Percentiles rank a stretch among this genome's conserved stretches.
Conservation (phyloP, 2,113 vertebrate genomes). For the Trematomus loennbergii region DNA sequence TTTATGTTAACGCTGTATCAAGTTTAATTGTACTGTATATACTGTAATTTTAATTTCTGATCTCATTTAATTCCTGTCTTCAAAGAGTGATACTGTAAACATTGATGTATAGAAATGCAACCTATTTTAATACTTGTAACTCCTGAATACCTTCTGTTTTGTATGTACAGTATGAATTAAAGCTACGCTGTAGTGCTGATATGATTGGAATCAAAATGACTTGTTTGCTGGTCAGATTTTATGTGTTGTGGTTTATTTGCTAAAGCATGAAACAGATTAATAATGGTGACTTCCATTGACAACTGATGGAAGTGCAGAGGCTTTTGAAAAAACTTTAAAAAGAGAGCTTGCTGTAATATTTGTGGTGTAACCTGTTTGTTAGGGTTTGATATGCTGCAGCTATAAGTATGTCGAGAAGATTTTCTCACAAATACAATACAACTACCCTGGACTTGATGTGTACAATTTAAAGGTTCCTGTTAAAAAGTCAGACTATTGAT, state of each 20-base stretch:
- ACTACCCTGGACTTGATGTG: no score
- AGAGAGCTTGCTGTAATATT: not conserved
- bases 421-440: no score
- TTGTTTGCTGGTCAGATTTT: constrained; percentile 17
- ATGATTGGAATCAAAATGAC: constrained; percentile 30
- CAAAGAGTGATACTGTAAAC: constrained; percentile 67
- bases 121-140: constrained; percentile 78
- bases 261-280: not conserved
- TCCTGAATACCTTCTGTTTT: constrained; percentile 79
- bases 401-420: no score
- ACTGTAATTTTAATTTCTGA: constrained; percentile 60
- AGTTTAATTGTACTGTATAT: constrained; percentile 69
- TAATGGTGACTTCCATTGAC: not conserved
- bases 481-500: no score
- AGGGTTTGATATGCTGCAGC: no score
- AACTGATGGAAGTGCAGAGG: not conserved
- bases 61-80: constrained; percentile 63
- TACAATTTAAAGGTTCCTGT: no score
- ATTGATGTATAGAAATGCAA: constrained; percentile 78
- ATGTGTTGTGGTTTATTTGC: not conserved
- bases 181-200: constrained; percentile 72
- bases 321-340: not conserved
- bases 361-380: not conserved
- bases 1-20: constrained; percentile 39
- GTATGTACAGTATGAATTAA: constrained; percentile 80